Evolutionary conservation across 2,797 vertebrate genomes (phyloP).

Genomic region (Hylomyscus alleni): DNA sequence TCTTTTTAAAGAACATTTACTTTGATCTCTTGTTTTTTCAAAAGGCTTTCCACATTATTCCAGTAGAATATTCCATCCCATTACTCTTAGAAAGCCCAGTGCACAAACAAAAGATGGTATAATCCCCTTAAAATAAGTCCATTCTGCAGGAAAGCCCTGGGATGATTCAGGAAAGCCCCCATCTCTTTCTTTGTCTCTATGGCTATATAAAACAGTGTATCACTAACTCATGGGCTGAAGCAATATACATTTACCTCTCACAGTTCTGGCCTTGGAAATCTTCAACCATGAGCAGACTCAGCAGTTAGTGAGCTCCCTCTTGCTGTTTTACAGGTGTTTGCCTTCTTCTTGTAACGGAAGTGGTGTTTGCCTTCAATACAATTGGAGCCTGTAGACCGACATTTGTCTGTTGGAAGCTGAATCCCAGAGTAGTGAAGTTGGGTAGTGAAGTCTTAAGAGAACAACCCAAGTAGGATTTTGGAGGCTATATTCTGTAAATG

Average conservation of each 20-base stretch:
- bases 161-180: neutral
- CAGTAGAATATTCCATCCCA: neutral
- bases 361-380: neutral
- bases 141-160: neutral
- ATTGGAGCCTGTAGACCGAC: neutral
- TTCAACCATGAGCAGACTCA: neutral
- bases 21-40: conserved; percentile 43
- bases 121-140: neutral
- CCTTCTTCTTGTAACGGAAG: neutral
- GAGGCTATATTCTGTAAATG: too few relatives aligned
- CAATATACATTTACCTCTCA: neutral
- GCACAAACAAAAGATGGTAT: neutral
- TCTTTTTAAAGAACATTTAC: neutral
- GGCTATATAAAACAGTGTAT: neutral
- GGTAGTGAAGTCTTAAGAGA: neutral
- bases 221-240: neutral
- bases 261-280: neutral
- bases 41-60: conserved; percentile 21
- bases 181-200: neutral
- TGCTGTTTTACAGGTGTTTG: neutral
- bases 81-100: neutral
- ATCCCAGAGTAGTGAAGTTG: neutral
- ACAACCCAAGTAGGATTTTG: too few relatives aligned
- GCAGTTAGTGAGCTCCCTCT: neutral
- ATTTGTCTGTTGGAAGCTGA: neutral